Evolutionary conservation across 2,113 vertebrate genomes (phyloP).

Genomic region (Castor canadensis): DNA sequence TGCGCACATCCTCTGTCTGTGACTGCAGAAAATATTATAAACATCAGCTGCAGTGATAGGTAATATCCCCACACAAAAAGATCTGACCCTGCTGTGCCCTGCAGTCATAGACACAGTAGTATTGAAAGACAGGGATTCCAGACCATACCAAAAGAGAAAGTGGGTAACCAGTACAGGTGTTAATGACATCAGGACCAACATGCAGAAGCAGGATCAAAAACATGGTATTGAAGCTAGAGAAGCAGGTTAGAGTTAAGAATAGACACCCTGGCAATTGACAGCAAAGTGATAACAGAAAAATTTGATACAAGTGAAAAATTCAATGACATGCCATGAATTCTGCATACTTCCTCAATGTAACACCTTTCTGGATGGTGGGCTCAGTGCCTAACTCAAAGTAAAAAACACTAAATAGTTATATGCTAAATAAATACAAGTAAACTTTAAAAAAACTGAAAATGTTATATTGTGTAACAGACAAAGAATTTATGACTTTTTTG

Average conservation of each 20-base stretch:
- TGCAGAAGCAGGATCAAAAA: neutral
- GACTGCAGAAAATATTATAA: conserved; percentile 21
- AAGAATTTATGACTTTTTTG: neutral
- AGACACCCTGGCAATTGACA: neutral
- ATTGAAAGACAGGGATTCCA: neutral
- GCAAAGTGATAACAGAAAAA: neutral
- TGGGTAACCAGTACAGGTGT: neutral
- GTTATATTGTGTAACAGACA: neutral
- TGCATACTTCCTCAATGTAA: neutral
- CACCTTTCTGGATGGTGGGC: neutral
- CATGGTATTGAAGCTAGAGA: neutral
- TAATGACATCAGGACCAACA: neutral
- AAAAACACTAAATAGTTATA: neutral
- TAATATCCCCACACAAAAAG: neutral
- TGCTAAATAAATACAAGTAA: neutral
- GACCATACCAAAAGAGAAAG: neutral
- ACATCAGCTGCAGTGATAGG: neutral
- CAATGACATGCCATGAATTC: neutral
- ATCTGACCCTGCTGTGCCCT: neutral
- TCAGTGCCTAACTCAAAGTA: neutral
- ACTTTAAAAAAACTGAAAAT: neutral
- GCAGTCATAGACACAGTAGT: neutral
- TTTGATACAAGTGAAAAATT: neutral
- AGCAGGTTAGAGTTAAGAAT: neutral
- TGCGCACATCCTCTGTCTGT: conserved; percentile 33